Base-by-base conservation (phyloP, 1,140 invertebrate genomes). In the Zeugodacus cucurbitae region DNA sequence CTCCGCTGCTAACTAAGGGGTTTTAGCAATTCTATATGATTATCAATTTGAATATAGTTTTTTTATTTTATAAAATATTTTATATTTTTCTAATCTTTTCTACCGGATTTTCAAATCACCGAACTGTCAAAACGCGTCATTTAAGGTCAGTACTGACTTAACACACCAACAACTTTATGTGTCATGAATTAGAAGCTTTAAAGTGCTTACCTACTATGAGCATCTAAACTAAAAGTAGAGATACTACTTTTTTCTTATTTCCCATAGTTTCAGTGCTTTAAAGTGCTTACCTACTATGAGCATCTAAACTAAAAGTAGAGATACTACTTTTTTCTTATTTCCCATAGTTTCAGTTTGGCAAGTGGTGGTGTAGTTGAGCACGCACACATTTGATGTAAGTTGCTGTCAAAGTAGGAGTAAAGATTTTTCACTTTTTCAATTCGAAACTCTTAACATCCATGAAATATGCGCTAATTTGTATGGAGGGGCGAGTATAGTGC, bases 391-490 rank as follows among this genome's bases (percentile, higher is more conserved):
- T 37, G 22, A 74, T 6, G 3, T 5, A 37, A 41, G n/a, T 54
- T 26, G n/a, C n/a, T 26, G 37, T 26, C 37, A 82, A 82, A 82
- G 74, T 82, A 5, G 22, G 6, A n/a, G 74, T 41, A 82, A 82
- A 82, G 22, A 82, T 54, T 54, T 82, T 82, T 82, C 41, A 44
- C 41, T 26, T 82, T 82, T 41, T 48, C 41, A 26, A 20, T 48
- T 82, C n/a, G 26, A 48, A 82, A 82, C 74, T 82, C 41, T 82
- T 29, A n/a, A 48, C 74, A 82, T n/a, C 74, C 22, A 82, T 82
- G 74, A 82, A 82, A 82, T 82, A 48, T 48, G 34, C 74, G 41
- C 74, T 82, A 82, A 82, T 82, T 82, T 82, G 41, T 48, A 48
- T 82, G 74, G 41, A 48, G 41, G 44, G 10, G 41, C 34, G n/a